Evolutionary conservation across 2,888 invertebrate genomes (phyloP).

Genomic region (Encarsia formosa): DNA sequence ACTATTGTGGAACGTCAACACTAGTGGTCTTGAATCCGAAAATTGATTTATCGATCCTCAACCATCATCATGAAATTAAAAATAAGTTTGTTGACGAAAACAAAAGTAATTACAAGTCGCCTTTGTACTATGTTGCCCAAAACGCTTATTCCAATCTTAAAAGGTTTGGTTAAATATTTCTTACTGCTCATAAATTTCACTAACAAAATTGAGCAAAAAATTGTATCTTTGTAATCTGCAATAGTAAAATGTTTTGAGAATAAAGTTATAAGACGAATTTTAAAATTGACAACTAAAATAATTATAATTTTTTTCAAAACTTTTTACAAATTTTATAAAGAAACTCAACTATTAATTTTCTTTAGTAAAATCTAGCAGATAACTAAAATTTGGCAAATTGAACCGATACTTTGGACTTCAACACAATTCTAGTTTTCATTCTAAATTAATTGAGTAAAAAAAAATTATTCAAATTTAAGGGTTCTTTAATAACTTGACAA

Average conservation of each 20-base stretch:
- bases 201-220: too few relatives aligned
- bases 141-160: constrained; percentile 1
- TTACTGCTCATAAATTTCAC: too few relatives aligned
- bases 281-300: not conserved
- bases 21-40: constrained; percentile 8
- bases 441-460: not conserved
- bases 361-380: not conserved
- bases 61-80: too few relatives aligned
- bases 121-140: constrained; percentile 6
- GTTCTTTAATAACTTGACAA: too few relatives aligned
- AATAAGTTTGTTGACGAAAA: too few relatives aligned
- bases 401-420: not conserved
- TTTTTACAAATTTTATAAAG: not conserved
- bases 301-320: not conserved
- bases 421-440: not conserved
- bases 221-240: too few relatives aligned
- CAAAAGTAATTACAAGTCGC: not conserved
- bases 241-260: too few relatives aligned
- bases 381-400: not conserved
- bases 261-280: too few relatives aligned
- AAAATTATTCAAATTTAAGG: too few relatives aligned
- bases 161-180: constrained; percentile 1
- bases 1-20: not conserved
- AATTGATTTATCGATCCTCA: too few relatives aligned
- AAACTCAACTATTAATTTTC: not conserved